phyloP scores from a whole-genome alignment of 2,113 vertebrate genomes.

The Nothocercus nigrocapillus region DNA sequence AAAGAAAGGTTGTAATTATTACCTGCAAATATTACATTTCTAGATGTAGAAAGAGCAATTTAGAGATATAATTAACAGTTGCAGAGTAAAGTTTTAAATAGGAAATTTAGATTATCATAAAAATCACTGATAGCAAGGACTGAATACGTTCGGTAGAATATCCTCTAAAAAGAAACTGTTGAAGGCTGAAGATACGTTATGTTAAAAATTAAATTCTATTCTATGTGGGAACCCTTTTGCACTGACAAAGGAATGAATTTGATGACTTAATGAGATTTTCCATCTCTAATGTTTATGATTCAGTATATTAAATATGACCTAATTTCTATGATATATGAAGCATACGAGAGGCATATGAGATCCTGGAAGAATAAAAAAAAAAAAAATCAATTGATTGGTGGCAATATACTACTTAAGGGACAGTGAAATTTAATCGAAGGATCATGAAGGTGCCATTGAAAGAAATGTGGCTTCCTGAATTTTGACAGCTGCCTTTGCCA shows the following conservation, averaged over 20 bases:
- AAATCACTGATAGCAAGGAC: background rate
- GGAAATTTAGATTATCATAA: background rate
- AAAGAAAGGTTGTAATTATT: background rate
- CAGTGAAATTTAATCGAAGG: background rate
- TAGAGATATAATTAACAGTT: constrained; percentile 15
- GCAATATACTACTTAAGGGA: background rate
- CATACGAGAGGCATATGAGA: constrained; percentile 7
- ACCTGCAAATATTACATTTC: background rate
- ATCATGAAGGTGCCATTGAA: constrained; percentile 23
- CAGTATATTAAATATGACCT: constrained; percentile 44
- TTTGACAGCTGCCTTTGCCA: background rate
- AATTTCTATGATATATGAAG: constrained; percentile 17
- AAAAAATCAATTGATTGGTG: constrained; percentile 13
- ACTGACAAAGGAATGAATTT: constrained; percentile 38
- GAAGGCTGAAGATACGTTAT: background rate
- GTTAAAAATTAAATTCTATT: constrained; percentile 44
- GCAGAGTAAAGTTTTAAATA: background rate
- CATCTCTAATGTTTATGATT: constrained; percentile 50
- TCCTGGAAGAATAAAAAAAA: constrained; percentile 1
- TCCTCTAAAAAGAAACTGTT: background rate
- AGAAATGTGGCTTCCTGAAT: constrained; percentile 20
- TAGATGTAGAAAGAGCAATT: background rate
- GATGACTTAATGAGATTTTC: constrained; percentile 49
- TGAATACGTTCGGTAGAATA: background rate
- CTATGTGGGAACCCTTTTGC: background rate